Evolutionary conservation across 2,113 vertebrate genomes (phyloP).

Genomic region (Nesogale talazaci): DNA sequence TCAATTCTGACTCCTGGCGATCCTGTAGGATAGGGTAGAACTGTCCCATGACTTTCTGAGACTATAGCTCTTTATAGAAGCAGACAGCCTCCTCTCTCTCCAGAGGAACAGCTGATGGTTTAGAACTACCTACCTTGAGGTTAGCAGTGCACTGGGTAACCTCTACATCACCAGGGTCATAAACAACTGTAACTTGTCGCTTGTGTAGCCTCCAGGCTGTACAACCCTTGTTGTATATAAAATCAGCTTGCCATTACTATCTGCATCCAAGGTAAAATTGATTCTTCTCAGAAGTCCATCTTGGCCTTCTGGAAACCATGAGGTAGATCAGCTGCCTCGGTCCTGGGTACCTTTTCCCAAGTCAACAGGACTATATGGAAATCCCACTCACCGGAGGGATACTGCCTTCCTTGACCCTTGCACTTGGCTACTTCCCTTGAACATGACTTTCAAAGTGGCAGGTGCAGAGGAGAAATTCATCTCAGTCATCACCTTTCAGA

Average conservation of each 20-base stretch:
- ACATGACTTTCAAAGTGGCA: conserved; percentile 22
- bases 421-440: not conserved
- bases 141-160: too few relatives aligned
- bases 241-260: conserved; percentile 10
- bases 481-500: not conserved
- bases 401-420: conserved; percentile 17
- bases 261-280: conserved; percentile 36
- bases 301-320: conserved; percentile 1
- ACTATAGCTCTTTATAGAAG: too few relatives aligned
- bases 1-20: too few relatives aligned
- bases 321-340: not conserved
- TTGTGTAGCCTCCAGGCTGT: not conserved
- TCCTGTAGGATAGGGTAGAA: too few relatives aligned
- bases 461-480: not conserved
- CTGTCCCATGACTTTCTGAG: too few relatives aligned
- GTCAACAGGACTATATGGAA: conserved; percentile 4
- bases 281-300: not conserved
- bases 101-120: too few relatives aligned
- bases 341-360: not conserved
- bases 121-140: too few relatives aligned
- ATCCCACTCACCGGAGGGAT: not conserved
- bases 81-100: too few relatives aligned
- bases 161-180: not conserved
- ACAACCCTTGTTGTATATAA: not conserved
- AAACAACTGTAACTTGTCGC: not conserved